A percentile compares a stretch with the other conserved stretches of the same genome.
phyloP scores from a whole-genome alignment of 2,888 invertebrate species.

The Agrochola lota region DNA sequence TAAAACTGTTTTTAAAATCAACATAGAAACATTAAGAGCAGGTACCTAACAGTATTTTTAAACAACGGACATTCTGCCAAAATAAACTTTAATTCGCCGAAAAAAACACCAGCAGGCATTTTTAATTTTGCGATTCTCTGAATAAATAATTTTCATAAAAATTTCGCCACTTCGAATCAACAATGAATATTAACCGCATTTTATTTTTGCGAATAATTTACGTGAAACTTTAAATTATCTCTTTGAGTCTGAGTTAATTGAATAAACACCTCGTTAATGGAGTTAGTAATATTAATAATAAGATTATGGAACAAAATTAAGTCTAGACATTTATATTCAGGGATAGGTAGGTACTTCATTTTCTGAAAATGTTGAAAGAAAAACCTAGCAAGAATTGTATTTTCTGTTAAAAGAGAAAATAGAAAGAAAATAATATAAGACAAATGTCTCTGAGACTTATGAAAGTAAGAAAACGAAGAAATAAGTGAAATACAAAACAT shows the following conservation, averaged over 20 bases:
- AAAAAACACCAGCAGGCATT: not conserved
- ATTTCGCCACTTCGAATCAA: conserved; percentile 3
- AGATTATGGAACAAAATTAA: conserved; percentile 25
- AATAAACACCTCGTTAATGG: conserved; percentile 38
- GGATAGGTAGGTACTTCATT: not conserved
- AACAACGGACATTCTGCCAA: not conserved
- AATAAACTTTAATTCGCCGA: not conserved
- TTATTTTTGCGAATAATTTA: conserved; percentile 27
- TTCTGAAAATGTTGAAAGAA: not conserved
- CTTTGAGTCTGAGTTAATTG: conserved; percentile 30
- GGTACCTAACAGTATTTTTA: not conserved
- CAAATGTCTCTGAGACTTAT: not conserved
- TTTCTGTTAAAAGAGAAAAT: not conserved
- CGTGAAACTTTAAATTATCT: conserved; percentile 21
- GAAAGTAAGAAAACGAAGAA: not conserved
- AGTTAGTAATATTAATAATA: conserved; percentile 22
- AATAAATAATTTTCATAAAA: conserved; percentile 35
- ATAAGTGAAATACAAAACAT: not conserved
- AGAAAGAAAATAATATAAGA: not conserved
- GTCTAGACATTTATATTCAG: conserved; percentile 5
- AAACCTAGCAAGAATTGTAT: not conserved
- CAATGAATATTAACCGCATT: conserved; percentile 22
- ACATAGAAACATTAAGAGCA: not conserved
- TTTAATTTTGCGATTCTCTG: conserved; percentile 20
- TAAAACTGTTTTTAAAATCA: not conserved